Evolutionary conservation across 2,113 vertebrate genomes (phyloP).

Genomic region (Trachemys scripta): DNA sequence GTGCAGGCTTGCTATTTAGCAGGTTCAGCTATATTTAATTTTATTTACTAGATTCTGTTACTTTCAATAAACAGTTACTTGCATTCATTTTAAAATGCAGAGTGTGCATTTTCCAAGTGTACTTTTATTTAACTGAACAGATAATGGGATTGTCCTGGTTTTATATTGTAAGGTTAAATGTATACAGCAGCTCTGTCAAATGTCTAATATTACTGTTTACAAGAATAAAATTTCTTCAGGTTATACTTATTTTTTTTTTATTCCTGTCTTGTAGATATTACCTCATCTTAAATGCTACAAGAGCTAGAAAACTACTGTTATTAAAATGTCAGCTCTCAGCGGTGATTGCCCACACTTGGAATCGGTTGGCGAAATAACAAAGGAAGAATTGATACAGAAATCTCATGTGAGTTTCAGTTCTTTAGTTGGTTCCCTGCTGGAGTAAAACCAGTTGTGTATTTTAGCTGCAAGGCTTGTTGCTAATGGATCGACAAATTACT

Average conservation of each 20-base stretch:
- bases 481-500: background rate
- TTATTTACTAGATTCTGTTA: background rate
- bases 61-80: background rate
- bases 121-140: background rate
- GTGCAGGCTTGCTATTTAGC: background rate
- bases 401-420: slow-evolving; percentile 90
- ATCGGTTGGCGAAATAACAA: slow-evolving; percentile 97
- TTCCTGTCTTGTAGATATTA: slow-evolving; percentile 40
- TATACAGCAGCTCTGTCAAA: background rate
- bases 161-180: background rate
- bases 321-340: slow-evolving; percentile 85
- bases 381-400: slow-evolving; percentile 97
- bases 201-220: background rate
- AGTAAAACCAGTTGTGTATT: background rate
- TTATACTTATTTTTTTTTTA: background rate
- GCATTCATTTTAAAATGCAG: background rate
- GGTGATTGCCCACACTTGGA: slow-evolving; percentile 93
- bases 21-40: background rate
- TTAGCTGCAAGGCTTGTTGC: background rate
- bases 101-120: background rate
- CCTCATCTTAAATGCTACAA: slow-evolving; percentile 37
- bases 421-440: background rate
- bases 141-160: background rate
- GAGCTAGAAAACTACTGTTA: slow-evolving; percentile 39
- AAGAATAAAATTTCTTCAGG: background rate